phyloP scores from a whole-genome alignment of 2,113 vertebrate genomes.

The Myrmophylax atrothorax region DNA sequence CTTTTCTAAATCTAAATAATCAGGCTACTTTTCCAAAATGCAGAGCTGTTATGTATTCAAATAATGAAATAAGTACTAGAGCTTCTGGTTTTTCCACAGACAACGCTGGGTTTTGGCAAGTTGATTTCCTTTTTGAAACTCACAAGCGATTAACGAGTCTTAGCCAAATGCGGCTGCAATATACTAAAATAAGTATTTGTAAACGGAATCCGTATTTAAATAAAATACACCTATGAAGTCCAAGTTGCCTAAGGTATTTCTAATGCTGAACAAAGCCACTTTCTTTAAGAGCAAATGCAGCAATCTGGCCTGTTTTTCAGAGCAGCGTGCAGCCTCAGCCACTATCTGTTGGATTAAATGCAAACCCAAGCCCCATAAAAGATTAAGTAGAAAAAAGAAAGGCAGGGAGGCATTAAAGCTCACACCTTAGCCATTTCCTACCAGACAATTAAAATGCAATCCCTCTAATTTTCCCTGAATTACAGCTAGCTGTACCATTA shows the following conservation, averaged over 20 bases:
- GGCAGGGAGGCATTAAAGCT: neutral
- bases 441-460: neutral
- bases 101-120: neutral
- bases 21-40: neutral
- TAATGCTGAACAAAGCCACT: neutral
- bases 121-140: neutral
- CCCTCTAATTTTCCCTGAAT: neutral
- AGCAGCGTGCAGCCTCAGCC: rapidly evolving
- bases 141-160: neutral
- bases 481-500: neutral
- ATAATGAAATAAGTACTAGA: neutral
- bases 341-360: neutral
- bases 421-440: neutral
- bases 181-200: neutral
- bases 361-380: neutral
- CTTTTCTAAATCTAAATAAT: conserved; percentile 9
- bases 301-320: neutral
- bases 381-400: neutral
- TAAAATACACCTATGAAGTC: neutral
- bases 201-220: neutral
- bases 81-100: conserved; percentile 35
- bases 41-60: neutral
- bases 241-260: neutral
- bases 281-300: neutral
- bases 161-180: neutral